Evolutionary conservation across 2,113 vertebrate genomes (phyloP), one percentile per base, ranked within the genome.

Genomic region (Vicugna pacos): DNA sequence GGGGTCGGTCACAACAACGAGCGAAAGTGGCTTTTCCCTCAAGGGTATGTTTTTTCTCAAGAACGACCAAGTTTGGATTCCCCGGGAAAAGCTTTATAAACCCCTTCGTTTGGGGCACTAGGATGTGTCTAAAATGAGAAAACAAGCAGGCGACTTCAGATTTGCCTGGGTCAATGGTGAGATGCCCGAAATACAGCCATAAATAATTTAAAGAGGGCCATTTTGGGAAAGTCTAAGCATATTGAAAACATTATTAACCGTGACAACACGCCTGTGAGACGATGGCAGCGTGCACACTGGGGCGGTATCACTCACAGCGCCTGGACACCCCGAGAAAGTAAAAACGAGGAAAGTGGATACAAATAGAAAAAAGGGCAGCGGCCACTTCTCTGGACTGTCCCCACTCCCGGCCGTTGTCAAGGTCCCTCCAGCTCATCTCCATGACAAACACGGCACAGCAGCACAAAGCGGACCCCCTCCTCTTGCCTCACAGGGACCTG

Each of bases 111-210:
- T 56, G 67, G 58, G 93, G 89, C 22, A 46, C 58, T 52, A 90
- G 35, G 89, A 54, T 54, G 35, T 83, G 10, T 82, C 83, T 54
- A 75, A 56, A 83, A 70, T 54, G 84, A 96, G 69, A 96, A 93
- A 52, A 86, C 30, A 67, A 69, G 32, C 62, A 20, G 38, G 38
- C 5, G 19, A 42, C 70, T 70, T 92, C 48, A 42, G 64, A 50
- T 73, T 14, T 80, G 28, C 65, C 8, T 4, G 72, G 22, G 80
- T 76, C 54, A 89, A 38, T 58, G 42, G 70, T 3, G 75, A 84
- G 42, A 62, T 28, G 35, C 22, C 15, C 62, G 16, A 73, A 75
- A 84, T 12, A 48, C 0, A 65, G 50, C 58, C 2, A 35, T 89
- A 64, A 32, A 52, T n/a, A 87, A 95, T 14, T 85, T 38, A 69